Conservation (phyloP, 1,140 invertebrate genomes). For the Drosophila nigromelanica region DNA sequence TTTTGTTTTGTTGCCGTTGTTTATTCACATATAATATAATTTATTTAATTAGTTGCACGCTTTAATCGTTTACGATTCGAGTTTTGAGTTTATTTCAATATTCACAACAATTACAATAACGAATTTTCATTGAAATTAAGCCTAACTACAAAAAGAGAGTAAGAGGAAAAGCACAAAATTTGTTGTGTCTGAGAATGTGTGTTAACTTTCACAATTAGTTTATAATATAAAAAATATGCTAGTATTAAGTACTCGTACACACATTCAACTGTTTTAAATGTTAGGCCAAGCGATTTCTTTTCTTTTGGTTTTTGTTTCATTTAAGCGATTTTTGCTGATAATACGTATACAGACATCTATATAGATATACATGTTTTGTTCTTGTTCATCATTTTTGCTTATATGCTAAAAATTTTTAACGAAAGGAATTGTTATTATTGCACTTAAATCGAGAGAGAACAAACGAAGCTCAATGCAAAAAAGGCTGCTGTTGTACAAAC, state of each 20-base stretch:
- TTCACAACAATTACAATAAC: conserved; percentile 82
- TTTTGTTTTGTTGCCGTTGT: conserved; percentile 24
- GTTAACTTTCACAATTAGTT: conserved; percentile 76
- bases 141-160: conserved; percentile 75
- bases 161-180: conserved; percentile 77
- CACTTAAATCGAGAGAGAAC: conserved; percentile 73
- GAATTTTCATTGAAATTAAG: conserved; percentile 80
- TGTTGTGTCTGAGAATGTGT: conserved; percentile 19
- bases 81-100: conserved; percentile 71
- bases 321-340: conserved; percentile 39
- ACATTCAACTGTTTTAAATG: conserved; percentile 50
- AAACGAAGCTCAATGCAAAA: conserved; percentile 80
- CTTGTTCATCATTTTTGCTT: conserved; percentile 15
- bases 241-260: conserved; percentile 58
- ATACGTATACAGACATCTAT: conserved; percentile 29
- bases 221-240: conserved; percentile 78
- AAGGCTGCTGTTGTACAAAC: conserved; percentile 77
- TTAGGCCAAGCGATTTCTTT: conserved; percentile 53
- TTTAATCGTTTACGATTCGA: conserved; percentile 70
- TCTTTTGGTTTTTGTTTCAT: conserved; percentile 4
- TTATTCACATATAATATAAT: conserved; percentile 80
- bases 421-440: conserved; percentile 67
- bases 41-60: conserved; percentile 60
- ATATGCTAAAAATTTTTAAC: conserved; percentile 59
- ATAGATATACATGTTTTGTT: conserved; percentile 25